phyloP scores from a whole-genome alignment of 1,140 invertebrate species.

The Laodelphax striatellus region DNA sequence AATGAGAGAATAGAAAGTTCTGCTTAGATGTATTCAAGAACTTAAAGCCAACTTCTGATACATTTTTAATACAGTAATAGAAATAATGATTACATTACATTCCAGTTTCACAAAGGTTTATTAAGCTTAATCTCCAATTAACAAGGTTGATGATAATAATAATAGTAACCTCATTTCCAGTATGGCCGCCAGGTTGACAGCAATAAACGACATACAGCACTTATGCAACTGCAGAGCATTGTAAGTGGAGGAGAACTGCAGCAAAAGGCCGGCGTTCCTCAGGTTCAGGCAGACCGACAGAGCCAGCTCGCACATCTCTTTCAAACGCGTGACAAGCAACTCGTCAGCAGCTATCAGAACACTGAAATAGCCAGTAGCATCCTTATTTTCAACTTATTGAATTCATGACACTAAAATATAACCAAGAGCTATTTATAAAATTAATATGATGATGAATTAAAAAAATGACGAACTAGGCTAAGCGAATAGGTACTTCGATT shows the following conservation, averaged over 20 bases:
- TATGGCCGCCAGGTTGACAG: slow-evolving; percentile 50
- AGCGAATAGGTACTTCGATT: no score
- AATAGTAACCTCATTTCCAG: slow-evolving; percentile 43
- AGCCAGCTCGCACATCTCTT: slow-evolving; percentile 52
- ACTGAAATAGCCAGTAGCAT: slow-evolving; percentile 27
- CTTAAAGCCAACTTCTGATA: no score
- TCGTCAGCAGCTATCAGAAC: slow-evolving; percentile 57
- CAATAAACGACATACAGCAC: slow-evolving; percentile 57
- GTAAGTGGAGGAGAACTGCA: slow-evolving; percentile 53
- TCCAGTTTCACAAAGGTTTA: no score
- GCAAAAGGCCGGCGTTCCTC: slow-evolving; percentile 53
- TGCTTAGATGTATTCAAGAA: no score
- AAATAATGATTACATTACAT: no score
- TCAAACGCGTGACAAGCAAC: slow-evolving; percentile 47
- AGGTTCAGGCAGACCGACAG: slow-evolving; percentile 46
- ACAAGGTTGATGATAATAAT: neutral
- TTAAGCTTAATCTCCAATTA: no score
- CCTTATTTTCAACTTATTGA: no score
- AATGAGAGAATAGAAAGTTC: no score
- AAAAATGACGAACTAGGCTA: no score
- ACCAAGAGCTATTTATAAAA: neutral
- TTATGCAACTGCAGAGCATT: slow-evolving; percentile 52
- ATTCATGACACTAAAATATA: slow-evolving; percentile 34
- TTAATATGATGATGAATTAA: no score
- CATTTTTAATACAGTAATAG: no score